Conservation (phyloP, 2,113 vertebrate genomes). For the Erpornis zantholeuca region DNA sequence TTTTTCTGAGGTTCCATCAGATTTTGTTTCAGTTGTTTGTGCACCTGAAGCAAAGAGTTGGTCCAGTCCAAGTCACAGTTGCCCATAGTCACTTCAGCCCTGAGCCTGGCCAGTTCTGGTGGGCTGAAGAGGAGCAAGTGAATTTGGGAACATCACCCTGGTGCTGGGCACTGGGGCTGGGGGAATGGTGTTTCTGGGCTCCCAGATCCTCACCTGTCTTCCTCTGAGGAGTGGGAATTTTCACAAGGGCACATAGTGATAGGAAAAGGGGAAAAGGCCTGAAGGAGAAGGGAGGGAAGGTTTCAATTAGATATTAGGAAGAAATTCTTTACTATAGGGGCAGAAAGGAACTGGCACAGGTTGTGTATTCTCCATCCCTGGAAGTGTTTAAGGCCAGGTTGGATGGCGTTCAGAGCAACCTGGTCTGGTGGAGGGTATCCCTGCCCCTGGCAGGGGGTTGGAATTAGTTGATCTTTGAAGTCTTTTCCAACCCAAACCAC, state of each 20-base stretch:
- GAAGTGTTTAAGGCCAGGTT: not conserved
- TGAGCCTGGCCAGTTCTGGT: not conserved
- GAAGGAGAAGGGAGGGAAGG: not conserved
- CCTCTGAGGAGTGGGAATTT: not conserved
- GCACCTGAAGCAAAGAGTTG: not conserved
- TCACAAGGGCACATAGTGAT: not conserved
- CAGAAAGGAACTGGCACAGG: not conserved
- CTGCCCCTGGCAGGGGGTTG: not conserved
- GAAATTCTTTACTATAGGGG: not conserved
- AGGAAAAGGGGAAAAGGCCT: not conserved
- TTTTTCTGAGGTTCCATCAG: not conserved
- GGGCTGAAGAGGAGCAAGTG: not conserved
- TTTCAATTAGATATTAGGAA: not conserved
- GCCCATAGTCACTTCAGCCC: not conserved
- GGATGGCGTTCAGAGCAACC: not conserved
- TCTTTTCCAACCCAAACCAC: not conserved
- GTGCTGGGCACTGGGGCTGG: not conserved
- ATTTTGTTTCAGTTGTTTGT: not conserved
- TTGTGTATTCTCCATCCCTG: not conserved
- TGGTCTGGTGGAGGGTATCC: not conserved
- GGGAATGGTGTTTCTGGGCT: not conserved
- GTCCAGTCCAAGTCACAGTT: no score
- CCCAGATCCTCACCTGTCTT: not conserved
- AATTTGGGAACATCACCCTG: not conserved
- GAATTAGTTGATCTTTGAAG: not conserved